These are phyloP conservation scores for Ceryle rudis DNA, from an alignment of 2,797 vertebrate genomes.

Conservation along the genomic window DNA sequence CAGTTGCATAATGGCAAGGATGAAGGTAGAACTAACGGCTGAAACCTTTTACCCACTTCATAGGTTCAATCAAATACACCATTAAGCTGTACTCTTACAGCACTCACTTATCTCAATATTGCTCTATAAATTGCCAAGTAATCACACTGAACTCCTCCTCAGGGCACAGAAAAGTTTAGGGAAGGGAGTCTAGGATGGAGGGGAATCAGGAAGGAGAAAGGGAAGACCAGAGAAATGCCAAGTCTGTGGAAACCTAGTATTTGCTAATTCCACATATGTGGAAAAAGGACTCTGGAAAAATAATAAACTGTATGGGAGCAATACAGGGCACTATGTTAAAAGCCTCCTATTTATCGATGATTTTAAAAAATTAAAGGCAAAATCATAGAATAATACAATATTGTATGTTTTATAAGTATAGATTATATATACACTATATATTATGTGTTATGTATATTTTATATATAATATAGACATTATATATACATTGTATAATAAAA, in stretches of 20 bases:
- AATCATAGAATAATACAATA: background rate
- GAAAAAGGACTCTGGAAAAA: background rate
- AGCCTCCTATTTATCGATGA: background rate
- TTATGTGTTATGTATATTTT: too few species aligned
- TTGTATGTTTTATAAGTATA: background rate
- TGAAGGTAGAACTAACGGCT: background rate
- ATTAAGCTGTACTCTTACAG: background rate
- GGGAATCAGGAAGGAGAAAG: background rate
- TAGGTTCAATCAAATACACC: background rate
- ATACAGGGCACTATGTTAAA: background rate
- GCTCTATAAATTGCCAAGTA: background rate
- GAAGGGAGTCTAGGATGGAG: background rate
- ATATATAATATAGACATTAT: too few species aligned
- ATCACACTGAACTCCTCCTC: background rate
- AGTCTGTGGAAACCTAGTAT: background rate
- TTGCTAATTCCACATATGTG: rapidly evolving
- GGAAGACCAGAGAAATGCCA: background rate
- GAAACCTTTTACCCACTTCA: background rate
- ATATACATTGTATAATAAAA: too few species aligned
- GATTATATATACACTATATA: background rate
- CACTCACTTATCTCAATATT: background rate
- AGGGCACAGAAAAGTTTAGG: background rate
- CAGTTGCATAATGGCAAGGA: background rate
- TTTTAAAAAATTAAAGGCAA: background rate
- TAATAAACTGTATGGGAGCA: background rate